Base-by-base conservation (phyloP, 1,140 invertebrate genomes). In the Agrilus planipennis region DNA sequence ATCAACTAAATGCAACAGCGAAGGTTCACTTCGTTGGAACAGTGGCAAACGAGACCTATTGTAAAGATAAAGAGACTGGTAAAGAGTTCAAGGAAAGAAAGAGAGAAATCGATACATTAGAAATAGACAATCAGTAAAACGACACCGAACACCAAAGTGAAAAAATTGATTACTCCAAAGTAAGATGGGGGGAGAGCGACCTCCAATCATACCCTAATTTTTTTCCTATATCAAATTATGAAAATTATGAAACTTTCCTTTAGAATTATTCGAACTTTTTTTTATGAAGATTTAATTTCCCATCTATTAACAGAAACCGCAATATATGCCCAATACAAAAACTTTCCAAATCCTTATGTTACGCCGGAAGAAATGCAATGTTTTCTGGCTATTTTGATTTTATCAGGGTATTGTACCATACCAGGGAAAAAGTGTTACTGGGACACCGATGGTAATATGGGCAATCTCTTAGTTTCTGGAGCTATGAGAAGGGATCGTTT, bases 331-430 rank as follows among this genome's bases (percentile, higher is more conserved):
- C 40, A 39, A 30, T 52, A 55, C 50, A 50, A 52, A 45, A 58
- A 58, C 50, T 51, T 46, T 44, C 49, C 53, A 37, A 40, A 48
- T 42, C 54, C 53, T 46, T 25, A 49, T 34, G 30, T 58, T 27
- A 48, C 45, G 44, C 34, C 17, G 30, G 42, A 44, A 32, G 45
- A 52, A 45, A 50, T 60, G 37, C 52, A 51, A 46, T 50, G 44
- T 46, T 49, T 53, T 45, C 40, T 60, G 22, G 53, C 49, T 31
- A 49, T 59, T 42, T 44, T 58, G 39, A 54, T 59, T 42, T 30
- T 58, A 27, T 44, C 46, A 38, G 44, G 38, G 4, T 40, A 40
- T 29, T 18, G 17, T 15, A 18, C 21, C 23, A 14, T 32, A 22
- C 28, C 39, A 1, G 25, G 23, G 14, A 34, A 27, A 18, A 27